Evolutionary conservation across 2,888 invertebrate species (phyloP).

Genomic region (Nemotelus nigrinus): DNA sequence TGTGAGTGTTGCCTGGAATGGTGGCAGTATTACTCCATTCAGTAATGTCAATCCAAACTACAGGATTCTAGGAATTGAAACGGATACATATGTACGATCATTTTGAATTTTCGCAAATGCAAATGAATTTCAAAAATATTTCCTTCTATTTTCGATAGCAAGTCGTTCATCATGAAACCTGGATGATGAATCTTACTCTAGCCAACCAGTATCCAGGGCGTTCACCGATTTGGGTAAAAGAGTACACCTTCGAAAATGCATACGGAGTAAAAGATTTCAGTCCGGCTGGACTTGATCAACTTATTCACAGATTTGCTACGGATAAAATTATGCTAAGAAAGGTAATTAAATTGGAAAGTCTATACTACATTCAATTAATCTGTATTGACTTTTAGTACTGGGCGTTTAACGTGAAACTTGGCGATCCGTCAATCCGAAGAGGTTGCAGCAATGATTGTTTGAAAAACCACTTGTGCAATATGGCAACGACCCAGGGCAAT

Average conservation of each 20-base stretch:
- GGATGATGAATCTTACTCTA: conserved; percentile 78
- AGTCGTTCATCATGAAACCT: conserved; percentile 75
- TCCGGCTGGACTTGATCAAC: conserved; percentile 70
- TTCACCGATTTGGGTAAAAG: conserved; percentile 76
- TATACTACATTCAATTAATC: conserved; percentile 3
- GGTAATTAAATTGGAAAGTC: conserved; percentile 51
- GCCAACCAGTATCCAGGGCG: conserved; percentile 71
- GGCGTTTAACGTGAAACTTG: conserved; percentile 56
- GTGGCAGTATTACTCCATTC: conserved; percentile 83
- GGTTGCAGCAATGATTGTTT: conserved; percentile 59
- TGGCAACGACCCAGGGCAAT: conserved; percentile 56
- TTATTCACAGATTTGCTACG: conserved; percentile 70
- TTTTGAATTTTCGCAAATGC: neutral
- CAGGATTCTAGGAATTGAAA: conserved; percentile 76
- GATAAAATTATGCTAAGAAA: conserved; percentile 56
- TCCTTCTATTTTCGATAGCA: conserved; percentile 65
- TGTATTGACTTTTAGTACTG: conserved; percentile 54
- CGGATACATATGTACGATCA: conserved; percentile 68
- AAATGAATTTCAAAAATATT: neutral
- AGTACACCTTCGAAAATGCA: conserved; percentile 78
- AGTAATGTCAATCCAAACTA: conserved; percentile 83
- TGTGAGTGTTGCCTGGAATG: conserved; percentile 80
- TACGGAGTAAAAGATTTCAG: conserved; percentile 72
- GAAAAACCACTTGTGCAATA: conserved; percentile 55
- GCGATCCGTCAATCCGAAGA: conserved; percentile 56